phyloP scores from a whole-genome alignment of 2,888 invertebrate genomes.

The Parnassius smintheus region DNA sequence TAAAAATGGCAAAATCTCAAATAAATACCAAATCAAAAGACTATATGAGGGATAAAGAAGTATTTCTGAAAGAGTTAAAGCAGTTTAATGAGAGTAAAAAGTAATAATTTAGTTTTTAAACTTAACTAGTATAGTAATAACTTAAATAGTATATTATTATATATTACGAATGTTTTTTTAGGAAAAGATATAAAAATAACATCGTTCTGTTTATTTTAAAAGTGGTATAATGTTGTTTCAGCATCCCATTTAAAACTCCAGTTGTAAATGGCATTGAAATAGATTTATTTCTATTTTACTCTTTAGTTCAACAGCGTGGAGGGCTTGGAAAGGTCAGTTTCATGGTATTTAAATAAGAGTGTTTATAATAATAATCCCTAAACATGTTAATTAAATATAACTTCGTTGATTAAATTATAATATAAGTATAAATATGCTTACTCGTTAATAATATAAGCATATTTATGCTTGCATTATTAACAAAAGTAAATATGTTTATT shows the following conservation, averaged over 20 bases:
- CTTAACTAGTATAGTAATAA: too few relatives aligned
- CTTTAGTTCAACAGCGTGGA: conserved; percentile 94
- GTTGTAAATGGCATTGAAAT: conserved; percentile 94
- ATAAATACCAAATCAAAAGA: conserved; percentile 82
- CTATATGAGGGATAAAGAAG: conserved; percentile 89
- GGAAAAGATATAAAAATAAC: background rate
- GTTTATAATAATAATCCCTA: background rate
- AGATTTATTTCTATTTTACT: conserved; percentile 95
- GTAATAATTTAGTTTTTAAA: conserved; percentile 82
- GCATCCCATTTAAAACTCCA: conserved; percentile 82
- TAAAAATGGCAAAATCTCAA: conserved; percentile 74
- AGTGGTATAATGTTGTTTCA: conserved; percentile 65
- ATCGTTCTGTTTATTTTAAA: conserved; percentile 2
- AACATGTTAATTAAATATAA: background rate
- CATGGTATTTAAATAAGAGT: conserved; percentile 31
- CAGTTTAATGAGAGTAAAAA: conserved; percentile 96
- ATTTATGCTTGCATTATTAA: too few relatives aligned
- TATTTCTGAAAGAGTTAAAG: conserved; percentile 91
- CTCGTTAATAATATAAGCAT: too few relatives aligned
- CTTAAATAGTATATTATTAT: background rate
- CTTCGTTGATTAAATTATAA: background rate
- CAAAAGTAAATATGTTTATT: too few relatives aligned
- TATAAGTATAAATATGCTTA: too few relatives aligned
- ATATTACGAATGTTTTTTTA: background rate
- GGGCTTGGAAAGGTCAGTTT: conserved; percentile 96